Conservation (phyloP, 2,113 vertebrate species). For the Psilopsiagon aurifrons region DNA sequence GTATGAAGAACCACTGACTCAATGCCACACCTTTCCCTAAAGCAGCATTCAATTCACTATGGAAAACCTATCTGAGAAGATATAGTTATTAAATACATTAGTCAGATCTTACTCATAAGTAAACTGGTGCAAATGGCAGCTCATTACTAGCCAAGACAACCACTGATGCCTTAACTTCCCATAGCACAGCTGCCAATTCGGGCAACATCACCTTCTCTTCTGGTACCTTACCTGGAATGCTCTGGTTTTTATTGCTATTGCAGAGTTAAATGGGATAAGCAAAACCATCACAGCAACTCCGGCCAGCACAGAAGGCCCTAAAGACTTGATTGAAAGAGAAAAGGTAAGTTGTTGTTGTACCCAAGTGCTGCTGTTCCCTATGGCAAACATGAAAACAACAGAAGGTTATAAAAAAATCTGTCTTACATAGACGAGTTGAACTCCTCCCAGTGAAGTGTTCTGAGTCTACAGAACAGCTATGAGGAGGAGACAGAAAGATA, state of each 20-base stretch:
- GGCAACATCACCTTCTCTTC: neutral
- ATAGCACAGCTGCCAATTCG: neutral
- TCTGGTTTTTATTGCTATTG: conserved; percentile 89
- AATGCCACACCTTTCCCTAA: neutral
- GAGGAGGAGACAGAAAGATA: neutral
- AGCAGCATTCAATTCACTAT: neutral
- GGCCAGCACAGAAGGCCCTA: conserved; percentile 90
- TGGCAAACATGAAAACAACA: neutral
- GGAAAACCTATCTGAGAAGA: neutral
- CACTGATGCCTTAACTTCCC: neutral
- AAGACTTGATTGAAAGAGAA: conserved; percentile 72
- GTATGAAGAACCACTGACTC: neutral
- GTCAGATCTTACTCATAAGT: neutral
- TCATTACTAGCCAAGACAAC: neutral
- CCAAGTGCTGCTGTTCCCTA: neutral
- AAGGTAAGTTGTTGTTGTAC: neutral
- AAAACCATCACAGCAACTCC: conserved; percentile 93
- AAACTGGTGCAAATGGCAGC: neutral
- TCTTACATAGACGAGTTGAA: neutral
- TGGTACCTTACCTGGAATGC: conserved; percentile 83
- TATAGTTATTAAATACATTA: neutral
- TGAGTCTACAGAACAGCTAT: neutral
- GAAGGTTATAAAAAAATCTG: neutral
- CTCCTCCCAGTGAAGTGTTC: neutral
- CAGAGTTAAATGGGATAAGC: conserved; percentile 92